A percentile compares a stretch with the other conserved stretches of the same genome.
Evolutionary conservation across 2,888 invertebrate genomes (phyloP).

Genomic region (Globia sparganii): DNA sequence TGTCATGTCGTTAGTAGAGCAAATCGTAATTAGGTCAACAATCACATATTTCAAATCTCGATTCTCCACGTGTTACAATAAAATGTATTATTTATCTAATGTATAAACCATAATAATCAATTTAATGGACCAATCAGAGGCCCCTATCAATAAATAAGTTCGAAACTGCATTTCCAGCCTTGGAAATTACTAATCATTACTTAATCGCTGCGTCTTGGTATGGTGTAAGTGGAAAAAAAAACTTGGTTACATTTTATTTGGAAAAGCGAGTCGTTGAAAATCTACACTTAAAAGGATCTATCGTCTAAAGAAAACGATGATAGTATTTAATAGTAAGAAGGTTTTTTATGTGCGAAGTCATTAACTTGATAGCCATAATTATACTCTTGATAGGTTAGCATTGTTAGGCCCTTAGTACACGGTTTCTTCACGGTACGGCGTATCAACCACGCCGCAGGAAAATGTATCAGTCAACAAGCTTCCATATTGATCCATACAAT

Average conservation of each 20-base stretch:
- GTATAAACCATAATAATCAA: conserved; percentile 51
- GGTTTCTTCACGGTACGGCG: not conserved
- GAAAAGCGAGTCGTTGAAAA: not conserved
- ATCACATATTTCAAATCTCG: conserved; percentile 58
- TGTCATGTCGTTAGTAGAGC: conserved; percentile 11
- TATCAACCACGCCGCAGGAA: too few species aligned
- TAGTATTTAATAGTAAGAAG: not conserved
- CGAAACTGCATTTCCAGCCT: conserved; percentile 64
- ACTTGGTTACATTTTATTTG: not conserved
- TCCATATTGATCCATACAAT: too few species aligned
- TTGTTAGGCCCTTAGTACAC: not conserved
- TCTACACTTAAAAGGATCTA: too few species aligned
- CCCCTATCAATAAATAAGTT: conserved; percentile 76
- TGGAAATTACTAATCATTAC: conserved; percentile 70
- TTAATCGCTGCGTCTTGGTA: conserved; percentile 60
- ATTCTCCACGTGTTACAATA: conserved; percentile 56
- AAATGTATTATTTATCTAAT: conserved; percentile 56
- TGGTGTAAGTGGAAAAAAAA: conserved; percentile 41
- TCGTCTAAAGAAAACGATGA: not conserved
- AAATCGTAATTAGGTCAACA: conserved; percentile 42
- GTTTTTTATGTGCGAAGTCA: not conserved
- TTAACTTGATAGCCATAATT: not conserved
- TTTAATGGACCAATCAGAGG: conserved; percentile 70
- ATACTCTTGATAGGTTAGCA: not conserved
- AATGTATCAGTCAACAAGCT: too few species aligned